Conservation (phyloP, 2,113 vertebrate species). For the Tinamus guttatus region DNA sequence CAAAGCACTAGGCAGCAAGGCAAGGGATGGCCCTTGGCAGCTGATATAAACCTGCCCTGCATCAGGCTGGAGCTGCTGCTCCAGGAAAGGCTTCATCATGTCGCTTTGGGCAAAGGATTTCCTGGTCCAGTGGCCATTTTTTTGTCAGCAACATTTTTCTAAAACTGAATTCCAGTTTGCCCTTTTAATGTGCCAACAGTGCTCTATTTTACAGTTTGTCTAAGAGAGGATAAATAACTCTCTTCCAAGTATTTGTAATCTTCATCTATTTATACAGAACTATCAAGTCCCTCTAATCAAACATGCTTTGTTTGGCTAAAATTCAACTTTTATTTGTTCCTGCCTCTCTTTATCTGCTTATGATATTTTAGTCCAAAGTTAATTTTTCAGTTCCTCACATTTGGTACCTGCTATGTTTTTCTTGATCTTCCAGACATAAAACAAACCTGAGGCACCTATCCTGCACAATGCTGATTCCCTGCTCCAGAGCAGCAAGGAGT, state of each 20-base stretch:
- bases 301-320: neutral
- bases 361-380: neutral
- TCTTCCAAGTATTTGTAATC: neutral
- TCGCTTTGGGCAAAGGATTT: neutral
- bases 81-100: neutral
- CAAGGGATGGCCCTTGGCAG: fast-evolving
- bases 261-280: neutral
- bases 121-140: neutral
- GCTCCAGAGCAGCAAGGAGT: neutral
- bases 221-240: neutral
- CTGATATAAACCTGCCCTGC: neutral
- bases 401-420: neutral
- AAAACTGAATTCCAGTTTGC: neutral
- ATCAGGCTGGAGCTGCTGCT: neutral
- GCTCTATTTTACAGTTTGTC: neutral
- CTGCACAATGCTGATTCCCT: neutral
- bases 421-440: neutral
- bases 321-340: neutral
- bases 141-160: neutral
- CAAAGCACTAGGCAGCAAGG: fast-evolving
- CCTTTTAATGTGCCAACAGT: neutral
- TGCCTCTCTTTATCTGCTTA: neutral
- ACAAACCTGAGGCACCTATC: neutral
- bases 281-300: neutral
- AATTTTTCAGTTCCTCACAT: neutral